phyloP scores from a whole-genome alignment of 2,113 vertebrate genomes.

The Oreochromis spilurus region DNA sequence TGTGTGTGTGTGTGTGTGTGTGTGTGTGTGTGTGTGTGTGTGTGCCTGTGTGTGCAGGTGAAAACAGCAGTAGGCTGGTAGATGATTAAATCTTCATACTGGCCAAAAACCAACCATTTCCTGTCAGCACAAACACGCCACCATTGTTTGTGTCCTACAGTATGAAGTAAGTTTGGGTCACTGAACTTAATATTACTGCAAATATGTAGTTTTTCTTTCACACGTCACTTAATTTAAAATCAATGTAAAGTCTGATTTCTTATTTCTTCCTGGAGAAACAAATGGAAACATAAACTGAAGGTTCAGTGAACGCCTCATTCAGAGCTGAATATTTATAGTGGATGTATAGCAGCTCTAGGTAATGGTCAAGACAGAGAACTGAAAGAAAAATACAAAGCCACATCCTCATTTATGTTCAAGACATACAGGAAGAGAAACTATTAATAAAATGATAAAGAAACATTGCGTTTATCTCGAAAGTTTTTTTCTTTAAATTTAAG shows the following conservation, averaged over 20 bases:
- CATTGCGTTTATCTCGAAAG: background rate
- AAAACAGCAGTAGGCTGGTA: too few species aligned
- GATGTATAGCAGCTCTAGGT: background rate
- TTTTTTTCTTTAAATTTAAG: background rate
- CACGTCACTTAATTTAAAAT: background rate
- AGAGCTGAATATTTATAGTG: background rate
- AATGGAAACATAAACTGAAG: accelerated
- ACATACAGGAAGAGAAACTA: background rate
- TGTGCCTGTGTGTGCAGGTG: accelerated
- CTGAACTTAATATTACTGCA: background rate
- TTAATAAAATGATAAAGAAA: background rate
- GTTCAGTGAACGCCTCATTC: background rate
- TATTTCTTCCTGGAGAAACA: background rate
- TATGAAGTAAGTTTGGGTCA: background rate
- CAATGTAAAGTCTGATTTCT: background rate
- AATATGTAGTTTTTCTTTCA: background rate
- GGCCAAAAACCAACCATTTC: background rate
- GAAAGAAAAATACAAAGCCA: background rate
- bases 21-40: accelerated
- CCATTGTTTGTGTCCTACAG: background rate
- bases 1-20: too few species aligned
- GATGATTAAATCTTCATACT: background rate
- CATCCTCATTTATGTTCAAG: background rate
- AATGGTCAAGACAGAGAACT: background rate
- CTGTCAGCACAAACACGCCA: background rate